These are phyloP conservation scores for Burhinus bistriatus DNA, from an alignment of 2,113 vertebrate species.

Conservation along the genomic window DNA sequence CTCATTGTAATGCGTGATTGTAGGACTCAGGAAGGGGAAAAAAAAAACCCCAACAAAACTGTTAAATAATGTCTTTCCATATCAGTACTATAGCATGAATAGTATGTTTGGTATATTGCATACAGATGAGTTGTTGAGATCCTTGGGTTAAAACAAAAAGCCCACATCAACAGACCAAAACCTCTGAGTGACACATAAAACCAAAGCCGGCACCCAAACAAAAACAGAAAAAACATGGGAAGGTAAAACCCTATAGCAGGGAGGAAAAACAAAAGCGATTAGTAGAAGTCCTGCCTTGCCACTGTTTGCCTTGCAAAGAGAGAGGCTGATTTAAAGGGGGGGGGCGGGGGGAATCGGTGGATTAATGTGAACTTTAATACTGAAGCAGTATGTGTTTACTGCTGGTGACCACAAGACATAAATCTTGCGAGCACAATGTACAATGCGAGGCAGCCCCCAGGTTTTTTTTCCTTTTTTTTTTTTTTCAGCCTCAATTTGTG, in stretches of 20 bases:
- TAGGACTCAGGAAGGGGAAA: not conserved
- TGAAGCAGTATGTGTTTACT: constrained; percentile 73
- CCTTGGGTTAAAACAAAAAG: not conserved
- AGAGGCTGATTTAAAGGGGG: constrained; percentile 58
- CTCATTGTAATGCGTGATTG: not conserved
- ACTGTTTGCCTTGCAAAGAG: constrained; percentile 67
- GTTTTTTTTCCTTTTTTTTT: not conserved
- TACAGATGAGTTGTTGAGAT: not conserved
- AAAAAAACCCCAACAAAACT: not conserved
- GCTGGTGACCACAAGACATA: constrained; percentile 83
- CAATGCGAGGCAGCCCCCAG: constrained; percentile 66
- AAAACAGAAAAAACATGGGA: not conserved
- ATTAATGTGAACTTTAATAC: constrained; percentile 76
- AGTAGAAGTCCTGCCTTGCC: constrained; percentile 52
- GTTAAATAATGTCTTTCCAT: not conserved
- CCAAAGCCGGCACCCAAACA: not conserved
- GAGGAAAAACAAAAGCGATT: constrained; percentile 53
- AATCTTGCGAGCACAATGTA: constrained; percentile 76
- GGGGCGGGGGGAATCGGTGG: not conserved
- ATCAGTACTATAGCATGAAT: not conserved
- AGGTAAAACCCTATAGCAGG: not conserved
- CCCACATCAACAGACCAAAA: not conserved
- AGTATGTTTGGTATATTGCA: not conserved
- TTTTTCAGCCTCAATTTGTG: constrained; percentile 69
- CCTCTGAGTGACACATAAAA: not conserved